These are phyloP conservation scores for Eubucco bourcierii DNA, from an alignment of 2,113 vertebrate genomes.

Conservation along the genomic window DNA sequence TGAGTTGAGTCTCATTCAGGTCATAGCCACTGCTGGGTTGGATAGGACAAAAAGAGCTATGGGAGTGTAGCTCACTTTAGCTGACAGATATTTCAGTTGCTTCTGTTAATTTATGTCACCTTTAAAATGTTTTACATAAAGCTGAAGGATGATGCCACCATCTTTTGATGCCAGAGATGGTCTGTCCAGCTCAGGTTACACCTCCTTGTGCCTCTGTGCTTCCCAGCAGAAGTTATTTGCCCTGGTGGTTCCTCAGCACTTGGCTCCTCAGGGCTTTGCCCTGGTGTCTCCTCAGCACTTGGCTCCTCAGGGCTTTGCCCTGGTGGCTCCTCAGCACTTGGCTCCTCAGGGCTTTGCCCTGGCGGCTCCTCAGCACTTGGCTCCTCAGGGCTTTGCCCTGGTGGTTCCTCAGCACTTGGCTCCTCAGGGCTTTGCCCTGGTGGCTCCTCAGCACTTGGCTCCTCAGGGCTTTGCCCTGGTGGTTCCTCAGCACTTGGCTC, in stretches of 20 bases:
- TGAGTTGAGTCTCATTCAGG: not conserved
- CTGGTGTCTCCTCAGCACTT: too few relatives aligned
- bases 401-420: too few relatives aligned
- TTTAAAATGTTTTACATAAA: not conserved
- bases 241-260: not conserved
- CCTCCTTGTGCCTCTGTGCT: too few relatives aligned
- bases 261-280: too few relatives aligned
- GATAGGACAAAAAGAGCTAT: not conserved
- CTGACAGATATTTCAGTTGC: not conserved
- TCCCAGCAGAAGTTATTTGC: not conserved
- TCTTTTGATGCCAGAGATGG: not conserved
- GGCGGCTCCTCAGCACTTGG: not conserved
- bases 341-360: too few relatives aligned
- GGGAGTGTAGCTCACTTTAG: not conserved
- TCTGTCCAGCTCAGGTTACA: not conserved
- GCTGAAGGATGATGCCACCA: not conserved
- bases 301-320: not conserved
- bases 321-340: not conserved
- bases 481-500: not conserved
- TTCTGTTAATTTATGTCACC: not conserved
- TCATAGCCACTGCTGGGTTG: not conserved
- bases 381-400: too few relatives aligned
- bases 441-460: not conserved
- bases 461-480: too few relatives aligned
- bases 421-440: not conserved